These are phyloP conservation scores for Poecile atricapillus DNA, from an alignment of 2,113 vertebrate species.

Conservation along the genomic window DNA sequence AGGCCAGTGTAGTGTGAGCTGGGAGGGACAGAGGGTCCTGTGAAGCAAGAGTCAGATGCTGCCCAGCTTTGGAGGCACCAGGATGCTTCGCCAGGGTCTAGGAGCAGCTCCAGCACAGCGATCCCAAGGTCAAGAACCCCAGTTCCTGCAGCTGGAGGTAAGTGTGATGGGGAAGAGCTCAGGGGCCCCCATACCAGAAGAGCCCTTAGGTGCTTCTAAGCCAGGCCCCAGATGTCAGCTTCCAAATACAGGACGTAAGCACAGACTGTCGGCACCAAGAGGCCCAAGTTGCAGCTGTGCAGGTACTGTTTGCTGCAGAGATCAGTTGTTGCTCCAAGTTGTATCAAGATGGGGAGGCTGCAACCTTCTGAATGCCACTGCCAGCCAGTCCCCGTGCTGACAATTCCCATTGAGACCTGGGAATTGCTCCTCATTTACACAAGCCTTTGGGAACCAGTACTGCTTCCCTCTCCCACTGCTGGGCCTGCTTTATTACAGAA, in stretches of 20 bases:
- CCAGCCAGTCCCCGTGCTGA: accelerated
- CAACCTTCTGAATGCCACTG: accelerated
- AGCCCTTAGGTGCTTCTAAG: not conserved
- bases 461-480: not conserved
- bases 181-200: not conserved
- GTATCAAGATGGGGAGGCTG: not conserved
- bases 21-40: not conserved
- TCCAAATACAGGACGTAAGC: not conserved
- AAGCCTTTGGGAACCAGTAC: not conserved
- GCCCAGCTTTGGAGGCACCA: not conserved
- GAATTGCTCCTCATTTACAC: not conserved
- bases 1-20: no score
- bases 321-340: not conserved
- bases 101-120: not conserved
- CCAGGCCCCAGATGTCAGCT: not conserved
- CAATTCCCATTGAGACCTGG: not conserved
- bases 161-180: not conserved
- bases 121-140: not conserved
- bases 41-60: not conserved
- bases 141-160: not conserved
- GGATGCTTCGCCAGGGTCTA: accelerated
- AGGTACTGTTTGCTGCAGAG: not conserved
- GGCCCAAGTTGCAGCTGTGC: not conserved
- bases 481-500: not conserved
- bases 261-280: not conserved